Conservation (phyloP, 2,113 vertebrate species). For the Burhinus bistriatus region DNA sequence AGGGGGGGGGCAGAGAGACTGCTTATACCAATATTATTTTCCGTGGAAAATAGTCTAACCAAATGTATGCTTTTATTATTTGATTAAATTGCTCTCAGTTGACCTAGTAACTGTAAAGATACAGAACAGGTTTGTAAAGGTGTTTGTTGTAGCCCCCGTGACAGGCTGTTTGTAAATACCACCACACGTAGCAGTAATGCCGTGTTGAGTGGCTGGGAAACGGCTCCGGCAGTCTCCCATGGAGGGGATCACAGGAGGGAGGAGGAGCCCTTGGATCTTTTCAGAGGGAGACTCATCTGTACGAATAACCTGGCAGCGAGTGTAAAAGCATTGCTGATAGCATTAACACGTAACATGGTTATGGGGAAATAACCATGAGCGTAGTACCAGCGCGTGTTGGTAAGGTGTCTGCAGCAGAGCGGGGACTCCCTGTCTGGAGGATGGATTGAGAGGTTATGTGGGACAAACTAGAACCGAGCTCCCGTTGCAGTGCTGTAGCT, state of each 20-base stretch:
- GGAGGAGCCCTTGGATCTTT: not conserved
- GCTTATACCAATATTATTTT: not conserved
- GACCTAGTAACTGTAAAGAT: not conserved
- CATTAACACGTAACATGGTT: too few relatives aligned
- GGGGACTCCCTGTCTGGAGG: not conserved
- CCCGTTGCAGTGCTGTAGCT: not conserved
- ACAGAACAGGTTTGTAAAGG: not conserved
- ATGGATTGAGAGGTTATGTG: not conserved
- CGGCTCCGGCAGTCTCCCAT: accelerated
- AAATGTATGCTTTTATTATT: not conserved
- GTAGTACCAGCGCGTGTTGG: accelerated
- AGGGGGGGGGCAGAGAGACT: not conserved
- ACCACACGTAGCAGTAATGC: too few relatives aligned
- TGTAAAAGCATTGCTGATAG: not conserved
- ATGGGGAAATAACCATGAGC: accelerated
- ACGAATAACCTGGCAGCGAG: not conserved
- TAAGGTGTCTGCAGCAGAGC: not conserved
- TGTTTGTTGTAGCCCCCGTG: not conserved
- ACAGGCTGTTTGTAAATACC: not conserved
- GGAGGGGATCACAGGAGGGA: not conserved
- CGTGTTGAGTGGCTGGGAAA: too few relatives aligned
- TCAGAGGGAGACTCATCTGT: not conserved
- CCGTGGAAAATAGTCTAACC: not conserved
- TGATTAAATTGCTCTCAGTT: not conserved
- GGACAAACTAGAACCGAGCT: not conserved